Conservation (phyloP, 2,888 invertebrate species). For the Tortrix viridana region DNA sequence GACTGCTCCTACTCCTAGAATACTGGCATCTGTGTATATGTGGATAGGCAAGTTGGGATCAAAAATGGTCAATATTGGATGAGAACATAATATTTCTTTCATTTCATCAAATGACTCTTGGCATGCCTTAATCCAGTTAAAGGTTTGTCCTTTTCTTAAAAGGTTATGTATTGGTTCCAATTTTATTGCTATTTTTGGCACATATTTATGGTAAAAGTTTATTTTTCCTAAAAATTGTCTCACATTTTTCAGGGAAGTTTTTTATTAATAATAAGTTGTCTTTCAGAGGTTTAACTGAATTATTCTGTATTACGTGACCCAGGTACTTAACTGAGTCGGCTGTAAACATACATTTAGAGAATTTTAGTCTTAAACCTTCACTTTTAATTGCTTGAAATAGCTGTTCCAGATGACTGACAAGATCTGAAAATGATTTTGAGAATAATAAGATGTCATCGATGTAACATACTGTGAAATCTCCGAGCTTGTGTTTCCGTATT, state of each 20-base stretch:
- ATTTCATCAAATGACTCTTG: constrained; percentile 18
- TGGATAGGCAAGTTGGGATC: constrained; percentile 27
- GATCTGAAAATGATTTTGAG: constrained; percentile 15
- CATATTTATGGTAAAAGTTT: constrained; percentile 42
- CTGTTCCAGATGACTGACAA: constrained; percentile 21
- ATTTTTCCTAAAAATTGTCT: constrained; percentile 45
- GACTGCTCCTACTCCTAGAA: constrained; percentile 1
- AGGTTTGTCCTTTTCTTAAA: constrained; percentile 21
- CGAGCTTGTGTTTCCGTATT: constrained; percentile 28
- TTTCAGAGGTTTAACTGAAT: constrained; percentile 43
- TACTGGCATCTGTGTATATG: constrained; percentile 24
- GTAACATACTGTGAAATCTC: constrained; percentile 22
- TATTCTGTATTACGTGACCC: constrained; percentile 45
- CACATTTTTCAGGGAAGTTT: constrained; percentile 39
- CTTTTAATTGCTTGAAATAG: constrained; percentile 43
- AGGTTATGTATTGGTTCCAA: constrained; percentile 28
- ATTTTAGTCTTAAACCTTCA: constrained; percentile 46
- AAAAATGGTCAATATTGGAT: constrained; percentile 28
- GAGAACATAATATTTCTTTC: constrained; percentile 28
- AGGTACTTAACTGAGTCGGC: constrained; percentile 42
- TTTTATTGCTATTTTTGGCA: constrained; percentile 18
- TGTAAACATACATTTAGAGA: constrained; percentile 45
- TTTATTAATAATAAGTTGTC: constrained; percentile 42
- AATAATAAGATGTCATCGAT: constrained; percentile 3
- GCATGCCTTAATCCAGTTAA: constrained; percentile 23